These are phyloP conservation scores for Benitochromis conjunctus DNA, from an alignment of 2,113 vertebrate genomes.

Conservation along the genomic window DNA sequence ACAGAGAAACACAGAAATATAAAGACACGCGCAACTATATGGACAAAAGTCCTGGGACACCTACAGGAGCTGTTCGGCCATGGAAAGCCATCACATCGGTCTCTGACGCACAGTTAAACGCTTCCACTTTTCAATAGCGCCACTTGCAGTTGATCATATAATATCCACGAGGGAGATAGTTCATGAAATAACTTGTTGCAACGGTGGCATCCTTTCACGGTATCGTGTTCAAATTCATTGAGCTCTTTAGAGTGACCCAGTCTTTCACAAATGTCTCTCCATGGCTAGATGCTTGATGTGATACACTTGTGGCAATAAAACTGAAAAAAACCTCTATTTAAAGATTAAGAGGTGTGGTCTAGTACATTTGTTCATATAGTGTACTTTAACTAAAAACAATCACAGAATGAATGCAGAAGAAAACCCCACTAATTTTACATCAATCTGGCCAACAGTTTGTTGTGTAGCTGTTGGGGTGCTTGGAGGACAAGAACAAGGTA, in stretches of 20 bases:
- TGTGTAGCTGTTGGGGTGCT: not conserved
- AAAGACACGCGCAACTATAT: not conserved
- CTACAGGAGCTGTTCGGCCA: not conserved
- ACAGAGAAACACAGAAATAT: not conserved
- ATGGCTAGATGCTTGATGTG: not conserved
- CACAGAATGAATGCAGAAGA: not conserved
- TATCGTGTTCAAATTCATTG: not conserved
- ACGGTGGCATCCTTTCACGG: not conserved
- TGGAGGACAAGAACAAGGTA: not conserved
- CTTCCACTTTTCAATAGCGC: no score
- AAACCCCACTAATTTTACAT: not conserved
- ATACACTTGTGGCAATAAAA: not conserved
- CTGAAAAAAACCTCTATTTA: not conserved
- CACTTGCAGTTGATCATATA: not conserved
- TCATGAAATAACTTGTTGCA: not conserved
- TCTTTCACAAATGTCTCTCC: not conserved
- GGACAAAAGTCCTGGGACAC: not conserved
- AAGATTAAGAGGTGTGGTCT: not conserved
- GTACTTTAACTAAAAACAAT: not conserved
- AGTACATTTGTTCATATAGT: not conserved
- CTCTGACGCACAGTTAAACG: no score
- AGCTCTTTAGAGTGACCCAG: not conserved
- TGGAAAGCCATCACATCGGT: no score
- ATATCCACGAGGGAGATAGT: not conserved
- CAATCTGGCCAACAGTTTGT: not conserved